Evolutionary conservation across 1,140 invertebrate genomes (phyloP), one percentile per base, ranked within the genome.

Genomic region (Hypothenemus hampei): DNA sequence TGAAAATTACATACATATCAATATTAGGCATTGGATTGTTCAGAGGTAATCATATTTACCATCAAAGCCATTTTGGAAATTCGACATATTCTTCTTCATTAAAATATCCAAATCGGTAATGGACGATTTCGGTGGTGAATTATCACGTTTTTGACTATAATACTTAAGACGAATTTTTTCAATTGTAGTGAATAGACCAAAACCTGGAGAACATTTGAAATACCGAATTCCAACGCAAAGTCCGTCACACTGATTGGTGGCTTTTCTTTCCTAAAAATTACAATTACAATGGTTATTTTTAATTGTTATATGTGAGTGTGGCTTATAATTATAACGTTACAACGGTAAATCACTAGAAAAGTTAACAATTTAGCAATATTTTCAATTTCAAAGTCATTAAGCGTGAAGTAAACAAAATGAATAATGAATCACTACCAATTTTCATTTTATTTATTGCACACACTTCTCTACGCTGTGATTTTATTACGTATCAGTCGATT

Each of bases 101-200:
- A 13, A 63, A 56, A 53, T 43, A 11, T 68, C 62, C 31, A 64
- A 35, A 7, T 63, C 58, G 1, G 49, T 44, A 11, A 45, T 20
- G 24, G n/a, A 29, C 3, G 50, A 13, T 21, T 22, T 10, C 1
- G 33, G 37, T 19, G n/a, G n/a, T n/a, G 58, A 35, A 24, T 11
- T 23, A 20, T 62, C 60, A 15, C 5, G 46, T 11, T 21, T 45
- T 40, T 39, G 8, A 33, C 29, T 40, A n/a, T n/a, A n/a, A n/a
- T n/a, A n/a, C n/a, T n/a, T n/a, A 13, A 62, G 62, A 18, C 59
- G 33, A 18, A 70, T 62, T 59, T 62, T 64, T 24, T 72, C 69
- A 22, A 68, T 65, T 11, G 69, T 68, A 3, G 66, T 67, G 41
- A 72, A 72, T 5, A 69, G 33, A 0, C 66, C 69, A 55, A 59